phyloP scores from a whole-genome alignment of 2,113 vertebrate genomes.

The Entosphenus tridentatus region DNA sequence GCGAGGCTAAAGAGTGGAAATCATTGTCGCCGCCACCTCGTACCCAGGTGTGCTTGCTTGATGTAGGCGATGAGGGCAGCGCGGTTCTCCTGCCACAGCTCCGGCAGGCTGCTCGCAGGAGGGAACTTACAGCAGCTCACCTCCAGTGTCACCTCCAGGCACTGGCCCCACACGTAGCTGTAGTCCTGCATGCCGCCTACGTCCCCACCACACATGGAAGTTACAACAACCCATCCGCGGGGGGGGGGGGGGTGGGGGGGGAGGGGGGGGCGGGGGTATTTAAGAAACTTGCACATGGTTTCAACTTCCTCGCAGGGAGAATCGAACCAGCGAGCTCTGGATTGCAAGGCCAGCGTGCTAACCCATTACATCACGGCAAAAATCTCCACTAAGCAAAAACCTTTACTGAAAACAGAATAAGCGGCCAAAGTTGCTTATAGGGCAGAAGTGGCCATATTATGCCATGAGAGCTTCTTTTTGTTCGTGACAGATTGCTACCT shows the following conservation, averaged over 20 bases:
- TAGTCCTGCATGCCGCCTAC: constrained; percentile 96
- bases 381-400: too few species aligned
- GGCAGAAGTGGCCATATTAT: too few species aligned
- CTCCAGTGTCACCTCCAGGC: constrained; percentile 72
- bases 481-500: too few species aligned
- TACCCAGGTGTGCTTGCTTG: constrained; percentile 70
- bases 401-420: too few species aligned
- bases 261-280: neutral
- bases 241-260: neutral
- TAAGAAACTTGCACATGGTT: neutral
- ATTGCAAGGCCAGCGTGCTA: too few species aligned
- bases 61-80: constrained; percentile 48
- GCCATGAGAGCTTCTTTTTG: too few species aligned
- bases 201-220: neutral
- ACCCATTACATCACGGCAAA: too few species aligned
- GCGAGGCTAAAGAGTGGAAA: neutral
- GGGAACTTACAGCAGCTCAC: constrained; percentile 87
- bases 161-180: constrained; percentile 74
- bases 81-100: constrained; percentile 50
- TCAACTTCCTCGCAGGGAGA: too few species aligned
- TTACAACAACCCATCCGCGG: neutral
- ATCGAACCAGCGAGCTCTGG: too few species aligned
- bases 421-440: too few species aligned
- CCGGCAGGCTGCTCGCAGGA: constrained; percentile 25
- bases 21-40: constrained; percentile 9